phyloP scores from a whole-genome alignment of 2,797 vertebrate genomes.

The Myiotriccus ornatus region DNA sequence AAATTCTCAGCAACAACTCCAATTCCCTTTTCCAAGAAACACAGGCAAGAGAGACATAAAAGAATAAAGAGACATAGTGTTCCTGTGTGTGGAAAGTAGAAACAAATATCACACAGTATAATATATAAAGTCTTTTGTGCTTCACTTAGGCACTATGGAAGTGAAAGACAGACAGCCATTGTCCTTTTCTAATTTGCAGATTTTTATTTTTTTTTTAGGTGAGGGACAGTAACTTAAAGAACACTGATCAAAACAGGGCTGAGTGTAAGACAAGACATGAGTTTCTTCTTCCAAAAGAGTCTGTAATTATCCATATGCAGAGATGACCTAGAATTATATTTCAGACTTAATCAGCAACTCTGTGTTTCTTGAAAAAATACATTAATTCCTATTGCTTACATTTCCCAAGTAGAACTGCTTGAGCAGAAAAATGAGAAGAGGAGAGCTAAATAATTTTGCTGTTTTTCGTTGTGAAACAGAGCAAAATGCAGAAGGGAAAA shows the following conservation, averaged over 20 bases:
- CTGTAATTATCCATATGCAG: not conserved
- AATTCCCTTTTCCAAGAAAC: slow-evolving; percentile 47
- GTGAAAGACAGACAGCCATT: not conserved
- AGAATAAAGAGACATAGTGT: slow-evolving; percentile 34
- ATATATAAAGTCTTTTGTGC: not conserved
- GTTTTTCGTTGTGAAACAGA: not conserved
- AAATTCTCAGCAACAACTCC: not conserved
- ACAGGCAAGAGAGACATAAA: not conserved
- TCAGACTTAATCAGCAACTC: not conserved
- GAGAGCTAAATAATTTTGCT: not conserved
- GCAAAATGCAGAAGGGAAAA: not conserved
- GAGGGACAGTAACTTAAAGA: not conserved
- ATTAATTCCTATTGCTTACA: not conserved
- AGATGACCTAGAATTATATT: not conserved
- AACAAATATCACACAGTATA: slow-evolving; percentile 19
- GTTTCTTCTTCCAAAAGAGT: not conserved
- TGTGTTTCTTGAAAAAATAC: not conserved
- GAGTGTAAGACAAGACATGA: not conserved
- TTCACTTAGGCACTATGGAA: slow-evolving; percentile 1
- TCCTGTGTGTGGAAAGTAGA: slow-evolving; percentile 14
- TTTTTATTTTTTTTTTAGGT: not conserved
- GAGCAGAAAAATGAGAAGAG: not conserved
- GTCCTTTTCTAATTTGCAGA: not conserved
- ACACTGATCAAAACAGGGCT: not conserved
- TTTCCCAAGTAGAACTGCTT: not conserved